Evolutionary conservation across 2,113 vertebrate genomes (phyloP), one percentile per base, ranked within the genome.

Genomic region (Brachyhypopomus occidentalis): DNA sequence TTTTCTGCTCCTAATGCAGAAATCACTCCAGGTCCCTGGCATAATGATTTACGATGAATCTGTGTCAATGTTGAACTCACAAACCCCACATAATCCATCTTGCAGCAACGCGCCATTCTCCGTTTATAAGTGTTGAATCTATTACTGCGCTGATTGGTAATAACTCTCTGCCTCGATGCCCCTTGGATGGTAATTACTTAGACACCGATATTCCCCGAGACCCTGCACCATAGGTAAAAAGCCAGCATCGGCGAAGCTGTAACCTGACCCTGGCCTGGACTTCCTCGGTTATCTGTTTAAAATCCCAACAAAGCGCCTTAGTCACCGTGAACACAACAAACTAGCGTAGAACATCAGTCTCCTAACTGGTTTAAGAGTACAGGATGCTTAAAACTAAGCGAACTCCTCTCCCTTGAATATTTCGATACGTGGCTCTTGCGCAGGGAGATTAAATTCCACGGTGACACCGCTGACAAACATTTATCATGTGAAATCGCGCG

Each of bases 11-110:
- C 91, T 94, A 94, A 94, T 94, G 92, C 91, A 94, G 91, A 94
- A 94, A 94, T 94, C 93, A 94, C 91, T 92, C 89, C 85, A 88
- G 91, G 91, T 93, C 93, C 89, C 89, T 88, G 86, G 92, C 91
- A 94, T 94, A 94, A 94, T 94, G 93, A 94, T 94, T 94, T 94
- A 94, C 93, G 90, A 94, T 94, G 93, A 94, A 94, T 94, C 93
- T 93, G 91, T 94, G 93, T 94, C 93, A 93, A 93, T 93, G 91
- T 90, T 93, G 91, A 92, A 93, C 93, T 93, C 91, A 89, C 90
- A 93, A 92, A 93, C 91, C 92, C 90, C 89, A 88, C 91, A 89
- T 93, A 94, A 94, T 94, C 92, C 92, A 93, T 94, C 93, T 94
- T 94, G 91, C 90, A 91, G 91, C 90, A 91, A 91, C 82, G 87